These are phyloP conservation scores for Mormyrus lacerda DNA, from an alignment of 2,113 vertebrate species.

Conservation along the genomic window DNA sequence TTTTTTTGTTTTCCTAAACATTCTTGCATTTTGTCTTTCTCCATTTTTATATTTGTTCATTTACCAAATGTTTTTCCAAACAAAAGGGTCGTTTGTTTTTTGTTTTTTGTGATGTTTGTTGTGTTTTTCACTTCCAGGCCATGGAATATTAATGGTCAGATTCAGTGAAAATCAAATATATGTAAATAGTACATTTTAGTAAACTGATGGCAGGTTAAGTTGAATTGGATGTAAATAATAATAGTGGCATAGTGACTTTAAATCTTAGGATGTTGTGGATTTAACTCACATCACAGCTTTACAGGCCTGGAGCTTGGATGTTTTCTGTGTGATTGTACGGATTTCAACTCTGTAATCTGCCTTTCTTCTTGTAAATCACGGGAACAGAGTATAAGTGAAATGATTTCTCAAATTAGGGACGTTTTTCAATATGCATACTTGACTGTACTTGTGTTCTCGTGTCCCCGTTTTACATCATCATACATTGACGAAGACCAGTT, in stretches of 20 bases:
- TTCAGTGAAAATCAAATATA: not conserved
- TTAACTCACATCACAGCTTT: too few relatives aligned
- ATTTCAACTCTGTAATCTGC: not conserved
- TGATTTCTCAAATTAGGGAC: not conserved
- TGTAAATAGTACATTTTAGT: too few relatives aligned
- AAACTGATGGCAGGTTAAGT: too few relatives aligned
- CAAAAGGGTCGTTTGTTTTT: not conserved
- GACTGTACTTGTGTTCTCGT: not conserved
- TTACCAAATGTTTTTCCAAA: too few relatives aligned
- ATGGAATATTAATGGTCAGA: not conserved
- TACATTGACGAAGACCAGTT: not conserved
- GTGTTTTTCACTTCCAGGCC: not conserved
- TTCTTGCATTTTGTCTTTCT: too few relatives aligned
- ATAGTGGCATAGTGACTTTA: too few relatives aligned
- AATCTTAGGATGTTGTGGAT: too few relatives aligned
- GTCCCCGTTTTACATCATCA: not conserved
- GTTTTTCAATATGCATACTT: not conserved
- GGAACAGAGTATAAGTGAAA: not conserved
- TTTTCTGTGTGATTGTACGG: too few relatives aligned
- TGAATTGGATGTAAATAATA: too few relatives aligned
- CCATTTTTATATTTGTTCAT: too few relatives aligned
- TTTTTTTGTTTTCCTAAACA: too few relatives aligned
- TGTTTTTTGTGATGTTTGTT: not conserved
- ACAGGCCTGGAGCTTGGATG: too few relatives aligned
- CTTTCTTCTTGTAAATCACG: not conserved